Base-by-base conservation (phyloP, 2,888 invertebrate genomes). In the Cheilosia impressa region DNA sequence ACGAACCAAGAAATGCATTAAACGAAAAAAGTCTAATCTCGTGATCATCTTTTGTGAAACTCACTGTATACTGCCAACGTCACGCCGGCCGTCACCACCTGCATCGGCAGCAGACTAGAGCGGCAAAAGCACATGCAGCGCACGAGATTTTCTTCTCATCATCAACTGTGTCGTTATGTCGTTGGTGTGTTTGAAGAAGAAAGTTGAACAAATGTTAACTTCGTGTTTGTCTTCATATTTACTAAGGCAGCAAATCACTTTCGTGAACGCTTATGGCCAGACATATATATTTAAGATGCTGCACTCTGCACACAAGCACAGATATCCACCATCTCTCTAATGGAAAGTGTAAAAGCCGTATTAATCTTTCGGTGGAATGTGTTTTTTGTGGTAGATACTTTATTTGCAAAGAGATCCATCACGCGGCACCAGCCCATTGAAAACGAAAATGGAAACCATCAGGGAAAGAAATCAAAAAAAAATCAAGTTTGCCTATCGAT, bases 311-410 rank as follows among this genome's bases (percentile, higher is more conserved):
- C 57, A 69, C 19, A 13, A 38, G 13, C 38, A 13, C 13, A 13
- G 13, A 3, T 34, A 34, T 34, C 10, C 17, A 19, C 9, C 66
- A 41, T 53, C 53, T 17, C 50, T 65, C 60, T 69, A 69, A 81
- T 81, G 75, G 76, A 81, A 81, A 81, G 81, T 81, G 76, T 63
- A 69, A 81, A 72, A 81, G 43, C 63, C 9, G 47, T 68, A 47
- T 63, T 60, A 72, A 72, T 65, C 58, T 65, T 22, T 53, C 10
- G 3, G 31, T 13, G 38, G 38, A 38, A 38, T 38, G 13, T 62
- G 41, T 63, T 50, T 22, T 19, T 65, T 13, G n/a, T 50, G 45
- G 31, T n/a, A 13, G 13, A 6, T 10, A 24, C 17, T 50, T 31
- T 45, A 47, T 71, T 71, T 71, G 71, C 50, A 24, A 19, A 60